phyloP scores from a whole-genome alignment of 2,888 invertebrate genomes.

The Eremobia ochroleuca region DNA sequence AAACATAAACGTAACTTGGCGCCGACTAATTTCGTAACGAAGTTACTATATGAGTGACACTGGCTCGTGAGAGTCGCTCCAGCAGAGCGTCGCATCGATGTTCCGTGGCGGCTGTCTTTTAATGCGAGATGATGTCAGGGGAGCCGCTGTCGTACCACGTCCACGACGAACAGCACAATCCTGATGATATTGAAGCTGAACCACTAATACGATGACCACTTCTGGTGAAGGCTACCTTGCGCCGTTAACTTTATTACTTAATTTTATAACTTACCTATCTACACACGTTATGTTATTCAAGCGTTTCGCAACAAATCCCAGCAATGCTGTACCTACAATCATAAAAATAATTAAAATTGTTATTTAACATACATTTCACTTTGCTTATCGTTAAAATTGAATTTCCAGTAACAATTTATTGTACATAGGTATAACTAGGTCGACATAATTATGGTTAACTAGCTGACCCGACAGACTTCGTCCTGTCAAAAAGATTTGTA shows the following conservation, averaged over 20 bases:
- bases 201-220: not conserved
- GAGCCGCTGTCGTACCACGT: not conserved
- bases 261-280: not conserved
- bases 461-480: too few species aligned
- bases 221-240: not conserved
- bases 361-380: slow-evolving; percentile 26
- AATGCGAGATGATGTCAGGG: not conserved
- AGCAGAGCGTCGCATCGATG: not conserved
- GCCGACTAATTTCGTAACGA: not conserved
- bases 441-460: too few species aligned
- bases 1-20: not conserved
- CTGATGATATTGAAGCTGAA: not conserved
- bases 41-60: not conserved
- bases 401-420: not conserved
- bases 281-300: not conserved
- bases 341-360: slow-evolving; percentile 35
- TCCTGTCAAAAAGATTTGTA: too few species aligned
- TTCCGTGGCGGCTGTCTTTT: not conserved
- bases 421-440: slow-evolving; percentile 41
- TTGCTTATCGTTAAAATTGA: slow-evolving; percentile 47
- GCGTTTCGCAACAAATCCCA: slow-evolving; percentile 25
- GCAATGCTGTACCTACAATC: slow-evolving; percentile 12
- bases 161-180: not conserved
- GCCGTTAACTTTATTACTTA: not conserved
- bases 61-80: not conserved